These are phyloP conservation scores for Cossypha polioptera DNA, from an alignment of 2,797 vertebrate species.

Conservation along the genomic window DNA sequence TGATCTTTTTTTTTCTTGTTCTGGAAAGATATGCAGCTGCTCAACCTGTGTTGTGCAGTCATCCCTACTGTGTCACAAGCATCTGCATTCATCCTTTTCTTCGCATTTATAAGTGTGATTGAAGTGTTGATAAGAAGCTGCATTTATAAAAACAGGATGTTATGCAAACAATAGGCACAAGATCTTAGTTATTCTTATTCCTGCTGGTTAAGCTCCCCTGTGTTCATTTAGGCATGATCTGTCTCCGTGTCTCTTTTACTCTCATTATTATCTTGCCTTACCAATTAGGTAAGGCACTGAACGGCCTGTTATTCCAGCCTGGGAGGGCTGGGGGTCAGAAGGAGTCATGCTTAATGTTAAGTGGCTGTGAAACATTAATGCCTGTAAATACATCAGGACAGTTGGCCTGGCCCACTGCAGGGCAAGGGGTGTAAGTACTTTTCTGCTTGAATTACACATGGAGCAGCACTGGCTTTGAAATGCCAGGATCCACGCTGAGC, in stretches of 20 bases:
- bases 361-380: neutral
- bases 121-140: neutral
- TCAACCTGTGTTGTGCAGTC: neutral
- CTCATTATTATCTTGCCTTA: constrained; percentile 3
- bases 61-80: neutral
- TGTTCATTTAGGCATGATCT: neutral
- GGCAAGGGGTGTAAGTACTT: neutral
- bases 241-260: neutral
- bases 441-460: neutral
- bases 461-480: constrained; percentile 25
- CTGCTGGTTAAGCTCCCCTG: neutral
- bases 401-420: neutral
- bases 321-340: constrained; percentile 27
- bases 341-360: neutral
- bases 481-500: neutral
- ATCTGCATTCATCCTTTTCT: neutral
- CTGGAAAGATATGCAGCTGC: neutral
- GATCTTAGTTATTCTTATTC: neutral
- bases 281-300: neutral
- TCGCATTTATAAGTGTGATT: neutral
- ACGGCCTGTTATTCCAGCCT: neutral
- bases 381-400: neutral
- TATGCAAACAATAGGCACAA: constrained; percentile 22
- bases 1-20: neutral
- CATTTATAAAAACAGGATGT: constrained; percentile 12